Evolutionary conservation across 2,888 invertebrate genomes (phyloP).

Genomic region (Amiota minor): DNA sequence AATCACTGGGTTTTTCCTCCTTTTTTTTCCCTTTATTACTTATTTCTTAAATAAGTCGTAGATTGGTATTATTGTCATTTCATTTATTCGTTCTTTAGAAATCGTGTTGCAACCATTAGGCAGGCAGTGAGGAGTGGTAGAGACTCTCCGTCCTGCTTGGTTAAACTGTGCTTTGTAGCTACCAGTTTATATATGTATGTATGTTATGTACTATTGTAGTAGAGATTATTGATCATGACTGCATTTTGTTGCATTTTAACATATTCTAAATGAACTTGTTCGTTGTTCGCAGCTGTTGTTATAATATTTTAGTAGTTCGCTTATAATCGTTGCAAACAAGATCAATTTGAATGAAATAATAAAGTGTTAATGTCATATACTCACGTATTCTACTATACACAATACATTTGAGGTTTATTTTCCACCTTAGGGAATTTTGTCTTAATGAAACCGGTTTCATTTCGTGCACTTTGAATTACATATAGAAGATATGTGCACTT

Average conservation of each 20-base stretch:
- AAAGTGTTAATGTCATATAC: conserved; percentile 2
- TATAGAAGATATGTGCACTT: no score
- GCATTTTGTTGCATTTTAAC: conserved; percentile 14
- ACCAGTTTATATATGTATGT: not conserved
- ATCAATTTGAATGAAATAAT: conserved; percentile 17
- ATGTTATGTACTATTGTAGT: not conserved
- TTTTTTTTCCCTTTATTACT: no score
- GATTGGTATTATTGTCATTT: conserved; percentile 71
- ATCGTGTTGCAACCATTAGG: conserved; percentile 6
- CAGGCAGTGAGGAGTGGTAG: not conserved
- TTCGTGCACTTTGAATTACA: no score
- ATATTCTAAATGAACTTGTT: conserved; percentile 4
- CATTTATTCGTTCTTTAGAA: conserved; percentile 24
- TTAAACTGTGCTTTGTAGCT: not conserved
- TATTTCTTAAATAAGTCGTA: conserved; percentile 64
- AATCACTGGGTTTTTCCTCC: conserved; percentile 38
- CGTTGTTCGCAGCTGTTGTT: not conserved
- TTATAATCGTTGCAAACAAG: conserved; percentile 17
- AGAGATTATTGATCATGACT: not conserved
- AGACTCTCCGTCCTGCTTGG: not conserved
- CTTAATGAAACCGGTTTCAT: no score
- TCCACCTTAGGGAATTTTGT: no score
- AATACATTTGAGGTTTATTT: not conserved
- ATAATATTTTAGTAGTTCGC: not conserved
- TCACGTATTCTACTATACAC: not conserved